Evolutionary conservation across 2,113 vertebrate species (phyloP).

Genomic region (Hucho hucho): DNA sequence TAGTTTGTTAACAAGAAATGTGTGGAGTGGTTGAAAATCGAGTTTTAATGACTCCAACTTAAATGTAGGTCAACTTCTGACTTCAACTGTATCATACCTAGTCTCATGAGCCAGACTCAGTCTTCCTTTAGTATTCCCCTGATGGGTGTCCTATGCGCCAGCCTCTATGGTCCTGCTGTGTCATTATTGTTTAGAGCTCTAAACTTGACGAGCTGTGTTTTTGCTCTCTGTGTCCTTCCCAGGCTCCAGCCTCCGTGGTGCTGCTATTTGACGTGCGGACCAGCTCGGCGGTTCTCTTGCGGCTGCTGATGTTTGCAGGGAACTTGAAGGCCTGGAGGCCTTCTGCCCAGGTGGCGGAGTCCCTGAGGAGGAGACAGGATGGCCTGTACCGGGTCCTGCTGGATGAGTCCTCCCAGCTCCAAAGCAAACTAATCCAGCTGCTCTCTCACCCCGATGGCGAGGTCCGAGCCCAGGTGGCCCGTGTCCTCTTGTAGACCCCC

Average conservation of each 20-base stretch:
- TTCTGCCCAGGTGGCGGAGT: constrained; percentile 67
- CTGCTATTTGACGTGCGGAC: constrained; percentile 77
- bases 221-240: neutral
- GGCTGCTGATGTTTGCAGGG: constrained; percentile 79
- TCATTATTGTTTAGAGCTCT: too few relatives aligned
- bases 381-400: constrained; percentile 82
- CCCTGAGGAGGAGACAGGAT: constrained; percentile 69
- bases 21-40: too few relatives aligned
- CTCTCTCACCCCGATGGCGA: constrained; percentile 80
- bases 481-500: constrained; percentile 69
- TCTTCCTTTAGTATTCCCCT: too few relatives aligned
- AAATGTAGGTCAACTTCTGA: too few relatives aligned
- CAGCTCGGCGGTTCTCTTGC: constrained; percentile 80
- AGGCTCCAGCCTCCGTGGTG: constrained; percentile 83
- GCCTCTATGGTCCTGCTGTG: too few relatives aligned
- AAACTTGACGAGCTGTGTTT: too few relatives aligned
- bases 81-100: too few relatives aligned
- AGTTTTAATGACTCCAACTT: too few relatives aligned
- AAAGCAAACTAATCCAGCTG: constrained; percentile 79
- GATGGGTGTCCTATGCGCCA: too few relatives aligned
- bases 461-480: constrained; percentile 83
- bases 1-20: too few relatives aligned
- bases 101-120: too few relatives aligned
- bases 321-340: constrained; percentile 78
- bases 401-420: constrained; percentile 74